phyloP scores from a whole-genome alignment of 2,113 vertebrate species.

The Glaucomys volans region DNA sequence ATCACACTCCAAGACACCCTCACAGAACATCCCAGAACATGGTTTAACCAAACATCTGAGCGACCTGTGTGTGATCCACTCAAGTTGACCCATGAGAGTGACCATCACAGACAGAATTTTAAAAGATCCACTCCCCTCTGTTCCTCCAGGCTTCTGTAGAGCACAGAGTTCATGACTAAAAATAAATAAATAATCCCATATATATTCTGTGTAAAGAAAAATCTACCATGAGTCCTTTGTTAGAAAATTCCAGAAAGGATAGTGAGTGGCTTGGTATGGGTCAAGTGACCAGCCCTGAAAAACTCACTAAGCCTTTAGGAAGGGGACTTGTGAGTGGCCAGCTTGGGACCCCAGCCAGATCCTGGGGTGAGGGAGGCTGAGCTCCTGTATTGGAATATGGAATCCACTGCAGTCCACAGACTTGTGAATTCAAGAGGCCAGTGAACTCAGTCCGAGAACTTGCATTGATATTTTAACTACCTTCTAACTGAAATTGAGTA shows the following conservation, averaged over 20 bases:
- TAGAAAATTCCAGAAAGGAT: conserved; percentile 16
- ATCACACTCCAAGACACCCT: not conserved
- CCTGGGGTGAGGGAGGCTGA: not conserved
- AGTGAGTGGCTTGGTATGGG: not conserved
- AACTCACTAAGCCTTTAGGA: not conserved
- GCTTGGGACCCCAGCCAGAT: not conserved
- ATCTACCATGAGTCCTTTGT: not conserved
- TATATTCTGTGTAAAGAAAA: not conserved
- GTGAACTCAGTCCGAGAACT: not conserved
- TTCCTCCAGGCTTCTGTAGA: not conserved
- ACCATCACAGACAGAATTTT: not conserved
- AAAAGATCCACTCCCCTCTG: not conserved
- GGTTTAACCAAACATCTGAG: not conserved
- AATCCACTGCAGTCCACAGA: not conserved
- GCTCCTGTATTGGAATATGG: not conserved
- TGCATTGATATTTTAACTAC: not conserved
- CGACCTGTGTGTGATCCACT: not conserved
- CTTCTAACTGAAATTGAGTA: not conserved
- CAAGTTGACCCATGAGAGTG: not conserved
- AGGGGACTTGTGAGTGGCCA: not conserved
- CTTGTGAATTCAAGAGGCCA: not conserved
- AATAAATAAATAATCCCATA: not conserved
- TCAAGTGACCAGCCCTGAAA: not conserved
- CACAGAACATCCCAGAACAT: not conserved
- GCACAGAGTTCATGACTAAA: not conserved